Conservation (phyloP, 2,888 invertebrate species). For the Spicauda simplicius region DNA sequence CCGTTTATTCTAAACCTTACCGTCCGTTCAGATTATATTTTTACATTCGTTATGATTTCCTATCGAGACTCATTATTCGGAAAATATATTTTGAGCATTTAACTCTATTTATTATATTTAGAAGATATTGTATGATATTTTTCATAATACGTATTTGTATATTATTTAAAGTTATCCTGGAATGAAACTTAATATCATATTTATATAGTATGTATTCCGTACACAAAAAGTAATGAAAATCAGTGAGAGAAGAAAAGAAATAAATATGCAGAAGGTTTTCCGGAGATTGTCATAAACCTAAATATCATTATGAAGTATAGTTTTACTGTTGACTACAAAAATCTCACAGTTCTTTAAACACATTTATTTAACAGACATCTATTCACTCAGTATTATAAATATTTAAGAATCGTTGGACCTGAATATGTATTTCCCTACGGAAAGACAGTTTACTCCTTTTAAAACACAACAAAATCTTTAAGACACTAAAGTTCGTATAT, state of each 20-base stretch:
- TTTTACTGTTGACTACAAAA: too few species aligned
- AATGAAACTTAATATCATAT: not conserved
- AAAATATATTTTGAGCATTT: conserved; percentile 5
- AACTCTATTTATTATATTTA: not conserved
- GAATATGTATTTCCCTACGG: not conserved
- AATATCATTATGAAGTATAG: too few species aligned
- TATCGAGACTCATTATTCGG: conserved; percentile 12
- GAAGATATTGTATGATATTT: conserved; percentile 1
- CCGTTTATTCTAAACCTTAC: conserved; percentile 55
- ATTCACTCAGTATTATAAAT: not conserved
- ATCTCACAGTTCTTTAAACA: not conserved
- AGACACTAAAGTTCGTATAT: conserved; percentile 13
- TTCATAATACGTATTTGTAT: not conserved
- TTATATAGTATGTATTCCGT: not conserved
- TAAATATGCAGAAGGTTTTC: not conserved
- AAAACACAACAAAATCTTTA: conserved; percentile 4
- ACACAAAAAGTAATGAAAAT: too few species aligned
- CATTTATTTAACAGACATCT: not conserved
- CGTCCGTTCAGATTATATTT: conserved; percentile 56
- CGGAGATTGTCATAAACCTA: too few species aligned
- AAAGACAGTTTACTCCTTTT: conserved; percentile 1
- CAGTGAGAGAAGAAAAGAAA: not conserved
- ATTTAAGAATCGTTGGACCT: not conserved
- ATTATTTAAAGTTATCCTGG: not conserved
- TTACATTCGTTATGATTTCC: conserved; percentile 28